These are phyloP conservation scores for Therioaphis trifolii DNA, from an alignment of 2,888 invertebrate species.

Conservation along the genomic window DNA sequence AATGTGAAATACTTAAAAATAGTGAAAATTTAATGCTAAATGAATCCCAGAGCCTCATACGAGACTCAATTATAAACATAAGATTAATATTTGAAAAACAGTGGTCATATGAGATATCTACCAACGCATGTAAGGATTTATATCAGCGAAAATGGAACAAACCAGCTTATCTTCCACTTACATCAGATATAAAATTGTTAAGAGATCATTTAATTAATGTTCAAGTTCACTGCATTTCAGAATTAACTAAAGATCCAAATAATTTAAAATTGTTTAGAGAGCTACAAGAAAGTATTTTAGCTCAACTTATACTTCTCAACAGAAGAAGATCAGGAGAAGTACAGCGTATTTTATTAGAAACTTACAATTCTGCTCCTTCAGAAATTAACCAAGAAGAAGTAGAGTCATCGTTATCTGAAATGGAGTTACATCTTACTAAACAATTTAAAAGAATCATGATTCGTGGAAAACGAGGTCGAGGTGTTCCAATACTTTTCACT, in stretches of 20 bases:
- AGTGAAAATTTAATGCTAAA: neutral
- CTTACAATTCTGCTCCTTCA: neutral
- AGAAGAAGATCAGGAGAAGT: constrained; percentile 14
- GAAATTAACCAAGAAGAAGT: constrained; percentile 17
- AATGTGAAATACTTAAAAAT: neutral
- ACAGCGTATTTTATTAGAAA: neutral
- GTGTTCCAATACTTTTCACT: neutral
- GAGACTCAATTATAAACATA: neutral
- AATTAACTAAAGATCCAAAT: neutral
- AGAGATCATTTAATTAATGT: constrained; percentile 14
- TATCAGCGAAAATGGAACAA: neutral
- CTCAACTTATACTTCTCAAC: constrained; percentile 18
- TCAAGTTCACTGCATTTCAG: neutral
- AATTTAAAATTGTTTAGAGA: neutral
- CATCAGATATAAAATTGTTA: constrained; percentile 11
- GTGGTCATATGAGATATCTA: constrained; percentile 14
- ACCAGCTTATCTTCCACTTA: too few relatives aligned
- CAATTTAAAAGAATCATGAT: neutral
- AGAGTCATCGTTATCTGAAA: neutral
- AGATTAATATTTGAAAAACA: constrained; percentile 13
- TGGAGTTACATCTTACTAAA: constrained; percentile 9
- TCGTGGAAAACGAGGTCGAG: constrained; percentile 18
- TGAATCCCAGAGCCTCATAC: neutral
- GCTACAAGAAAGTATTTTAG: neutral
- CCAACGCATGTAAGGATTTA: neutral